These are phyloP conservation scores for Ophion ventricosus DNA, from an alignment of 2,888 invertebrate genomes.

Conservation along the genomic window DNA sequence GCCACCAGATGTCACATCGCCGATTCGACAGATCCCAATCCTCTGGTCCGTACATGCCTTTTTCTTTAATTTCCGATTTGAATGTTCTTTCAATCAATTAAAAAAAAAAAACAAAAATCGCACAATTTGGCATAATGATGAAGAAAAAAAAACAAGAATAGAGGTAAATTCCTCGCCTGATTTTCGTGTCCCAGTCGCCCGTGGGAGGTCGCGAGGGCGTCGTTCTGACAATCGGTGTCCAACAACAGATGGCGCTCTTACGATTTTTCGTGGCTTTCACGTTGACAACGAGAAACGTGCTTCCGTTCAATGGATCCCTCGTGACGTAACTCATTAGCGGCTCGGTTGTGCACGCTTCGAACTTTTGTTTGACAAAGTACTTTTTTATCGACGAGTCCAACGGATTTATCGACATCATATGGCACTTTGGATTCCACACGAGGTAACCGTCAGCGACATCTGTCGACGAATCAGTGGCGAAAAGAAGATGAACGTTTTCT, in stretches of 20 bases:
- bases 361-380: conserved; percentile 84
- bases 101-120: not conserved
- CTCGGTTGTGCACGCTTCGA: conserved; percentile 84
- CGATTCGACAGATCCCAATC: no score
- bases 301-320: conserved; percentile 73
- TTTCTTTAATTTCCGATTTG: not conserved
- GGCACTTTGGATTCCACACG: conserved; percentile 86
- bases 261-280: conserved; percentile 80
- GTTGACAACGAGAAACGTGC: conserved; percentile 71
- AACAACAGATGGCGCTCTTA: conserved; percentile 86
- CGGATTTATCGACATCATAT: conserved; percentile 85
- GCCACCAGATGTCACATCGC: no score
- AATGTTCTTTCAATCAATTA: not conserved
- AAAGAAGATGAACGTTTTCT: not conserved
- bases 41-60: not conserved
- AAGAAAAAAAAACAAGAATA: not conserved
- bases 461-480: conserved; percentile 56
- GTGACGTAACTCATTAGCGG: conserved; percentile 73
- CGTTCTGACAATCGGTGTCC: conserved; percentile 85
- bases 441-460: conserved; percentile 82
- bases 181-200: conserved; percentile 76
- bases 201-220: conserved; percentile 79
- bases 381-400: conserved; percentile 86
- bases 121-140: not conserved
- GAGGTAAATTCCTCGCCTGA: conserved; percentile 73